Conservation (phyloP, 1,140 invertebrate species). For the Meloidogyne exigua region DNA sequence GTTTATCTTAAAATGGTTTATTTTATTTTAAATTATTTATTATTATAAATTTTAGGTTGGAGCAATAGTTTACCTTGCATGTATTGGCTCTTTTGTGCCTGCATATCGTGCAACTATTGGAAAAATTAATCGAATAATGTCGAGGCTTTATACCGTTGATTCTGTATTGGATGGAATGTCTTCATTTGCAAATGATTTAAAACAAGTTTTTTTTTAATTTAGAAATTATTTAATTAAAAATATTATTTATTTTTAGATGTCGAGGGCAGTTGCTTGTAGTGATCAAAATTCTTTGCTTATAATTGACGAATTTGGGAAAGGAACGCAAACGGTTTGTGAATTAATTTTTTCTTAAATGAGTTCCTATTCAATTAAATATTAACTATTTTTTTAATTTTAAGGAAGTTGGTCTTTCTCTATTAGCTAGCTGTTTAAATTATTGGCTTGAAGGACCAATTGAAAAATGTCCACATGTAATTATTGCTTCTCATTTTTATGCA, state of each 20-base stretch:
- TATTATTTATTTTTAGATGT: constrained; percentile 74
- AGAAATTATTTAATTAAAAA: constrained; percentile 8
- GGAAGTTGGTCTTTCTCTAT: constrained; percentile 59
- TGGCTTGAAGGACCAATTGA: constrained; percentile 50
- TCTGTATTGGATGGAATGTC: constrained; percentile 78
- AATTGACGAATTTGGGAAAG: constrained; percentile 87
- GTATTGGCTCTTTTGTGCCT: constrained; percentile 84
- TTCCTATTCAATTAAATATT: not conserved
- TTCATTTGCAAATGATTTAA: constrained; percentile 79
- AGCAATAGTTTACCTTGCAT: constrained; percentile 77
- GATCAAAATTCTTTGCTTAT: constrained; percentile 74
- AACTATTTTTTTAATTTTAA: constrained; percentile 29
- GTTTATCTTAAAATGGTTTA: constrained; percentile 80
- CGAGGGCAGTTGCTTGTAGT: constrained; percentile 71
- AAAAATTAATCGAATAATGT: constrained; percentile 74
- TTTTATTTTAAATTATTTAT: not conserved
- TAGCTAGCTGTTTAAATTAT: constrained; percentile 56
- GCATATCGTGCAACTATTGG: constrained; percentile 75
- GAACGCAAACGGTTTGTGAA: constrained; percentile 72
- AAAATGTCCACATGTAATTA: constrained; percentile 56
- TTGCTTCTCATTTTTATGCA: constrained; percentile 57
- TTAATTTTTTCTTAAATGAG: not conserved
- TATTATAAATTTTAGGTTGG: constrained; percentile 67
- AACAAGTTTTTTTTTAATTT: constrained; percentile 73
- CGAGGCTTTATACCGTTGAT: constrained; percentile 75